These are phyloP conservation scores for Odontomachus brunneus DNA, from an alignment of 1,140 invertebrate genomes.

Conservation along the genomic window DNA sequence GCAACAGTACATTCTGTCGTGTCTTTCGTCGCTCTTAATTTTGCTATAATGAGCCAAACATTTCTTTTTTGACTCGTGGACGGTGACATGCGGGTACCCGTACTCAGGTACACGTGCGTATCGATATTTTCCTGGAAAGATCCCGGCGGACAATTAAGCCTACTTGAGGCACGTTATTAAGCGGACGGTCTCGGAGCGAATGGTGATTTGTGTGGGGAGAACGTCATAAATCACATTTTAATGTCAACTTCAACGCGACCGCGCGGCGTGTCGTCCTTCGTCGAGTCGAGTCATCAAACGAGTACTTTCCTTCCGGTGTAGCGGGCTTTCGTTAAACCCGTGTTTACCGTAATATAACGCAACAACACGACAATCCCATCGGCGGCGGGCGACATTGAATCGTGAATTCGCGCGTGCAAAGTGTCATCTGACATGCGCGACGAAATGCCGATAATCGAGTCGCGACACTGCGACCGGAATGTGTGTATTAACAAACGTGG, in stretches of 20 bases:
- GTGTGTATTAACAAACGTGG: constrained; percentile 11
- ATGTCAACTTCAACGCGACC: background rate
- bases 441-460: background rate
- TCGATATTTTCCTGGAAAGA: constrained; percentile 60
- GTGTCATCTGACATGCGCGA: too few species aligned
- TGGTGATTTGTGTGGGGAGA: constrained; percentile 49
- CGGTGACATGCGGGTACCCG: constrained; percentile 64
- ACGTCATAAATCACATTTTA: constrained; percentile 49
- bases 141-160: constrained; percentile 41
- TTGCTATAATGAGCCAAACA: constrained; percentile 11
- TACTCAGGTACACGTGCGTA: constrained; percentile 54
- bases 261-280: background rate
- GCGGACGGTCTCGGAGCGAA: constrained; percentile 26
- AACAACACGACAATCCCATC: too few species aligned
- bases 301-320: constrained; percentile 28
- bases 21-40: constrained; percentile 52
- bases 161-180: constrained; percentile 51
- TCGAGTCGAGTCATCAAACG: background rate
- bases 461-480: background rate
- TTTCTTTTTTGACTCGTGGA: constrained; percentile 36
- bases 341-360: too few species aligned
- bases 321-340: background rate
- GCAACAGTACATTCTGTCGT: background rate
- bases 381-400: too few species aligned
- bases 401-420: too few species aligned